Conservation (phyloP, 2,113 vertebrate species). For the Odocoileus virginianus region DNA sequence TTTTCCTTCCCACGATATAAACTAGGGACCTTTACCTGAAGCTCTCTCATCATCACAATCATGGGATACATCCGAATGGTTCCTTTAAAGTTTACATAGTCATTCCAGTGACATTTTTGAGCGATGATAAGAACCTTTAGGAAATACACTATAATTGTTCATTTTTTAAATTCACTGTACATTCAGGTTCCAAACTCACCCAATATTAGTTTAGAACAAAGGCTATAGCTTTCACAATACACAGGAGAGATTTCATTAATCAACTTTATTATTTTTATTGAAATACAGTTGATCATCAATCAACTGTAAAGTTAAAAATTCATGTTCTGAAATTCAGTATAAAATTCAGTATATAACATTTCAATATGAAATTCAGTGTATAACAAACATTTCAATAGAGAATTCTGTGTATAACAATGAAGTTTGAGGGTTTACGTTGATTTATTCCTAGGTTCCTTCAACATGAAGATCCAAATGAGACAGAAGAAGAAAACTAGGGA, state of each 20-base stretch:
- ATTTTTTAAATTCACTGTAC: neutral
- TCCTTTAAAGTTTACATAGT: neutral
- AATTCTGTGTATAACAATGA: neutral
- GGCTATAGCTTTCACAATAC: neutral
- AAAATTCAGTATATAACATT: neutral
- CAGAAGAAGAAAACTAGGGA: neutral
- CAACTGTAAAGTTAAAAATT: neutral
- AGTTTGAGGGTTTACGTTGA: neutral
- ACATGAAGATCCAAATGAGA: neutral
- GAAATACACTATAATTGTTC: neutral
- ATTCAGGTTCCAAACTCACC: neutral
- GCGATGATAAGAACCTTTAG: neutral
- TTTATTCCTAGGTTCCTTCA: neutral
- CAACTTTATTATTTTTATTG: neutral
- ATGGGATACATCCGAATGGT: neutral
- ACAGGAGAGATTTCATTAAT: neutral
- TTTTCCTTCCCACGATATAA: neutral
- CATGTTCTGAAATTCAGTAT: neutral
- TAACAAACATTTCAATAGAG: neutral
- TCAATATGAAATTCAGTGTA: neutral
- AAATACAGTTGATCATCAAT: neutral
- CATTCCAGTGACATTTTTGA: neutral
- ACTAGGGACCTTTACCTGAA: neutral
- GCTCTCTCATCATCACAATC: neutral
- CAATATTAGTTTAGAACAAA: neutral